Evolutionary conservation across 2,113 vertebrate genomes (phyloP).

Genomic region (Nyctibius bracteatus): DNA sequence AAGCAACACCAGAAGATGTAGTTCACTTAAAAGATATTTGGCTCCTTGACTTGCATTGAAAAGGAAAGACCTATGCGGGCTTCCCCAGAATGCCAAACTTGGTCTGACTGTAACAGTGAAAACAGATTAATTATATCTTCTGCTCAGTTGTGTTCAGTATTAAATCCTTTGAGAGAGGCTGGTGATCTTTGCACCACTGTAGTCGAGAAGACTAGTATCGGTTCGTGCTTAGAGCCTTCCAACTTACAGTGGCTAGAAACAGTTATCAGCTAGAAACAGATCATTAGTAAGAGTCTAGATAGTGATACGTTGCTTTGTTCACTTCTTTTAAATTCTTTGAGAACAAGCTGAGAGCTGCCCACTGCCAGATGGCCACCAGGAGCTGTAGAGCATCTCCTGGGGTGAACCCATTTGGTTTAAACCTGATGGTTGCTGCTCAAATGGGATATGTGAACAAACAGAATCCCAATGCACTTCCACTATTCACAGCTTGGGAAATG

Average conservation of each 20-base stretch:
- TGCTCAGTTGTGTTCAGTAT: background rate
- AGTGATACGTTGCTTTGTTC: fast-evolving
- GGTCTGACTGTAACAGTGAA: background rate
- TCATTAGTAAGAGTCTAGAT: background rate
- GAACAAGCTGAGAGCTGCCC: background rate
- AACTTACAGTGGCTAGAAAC: background rate
- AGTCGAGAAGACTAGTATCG: background rate
- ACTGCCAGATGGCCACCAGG: background rate
- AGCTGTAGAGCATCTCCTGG: background rate
- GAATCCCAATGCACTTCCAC: background rate
- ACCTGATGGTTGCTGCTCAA: background rate
- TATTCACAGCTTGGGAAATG: background rate
- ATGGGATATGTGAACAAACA: background rate
- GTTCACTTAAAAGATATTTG: background rate
- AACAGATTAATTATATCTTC: background rate
- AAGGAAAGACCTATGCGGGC: background rate
- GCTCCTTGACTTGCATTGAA: background rate
- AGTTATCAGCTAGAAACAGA: background rate
- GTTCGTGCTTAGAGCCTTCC: background rate
- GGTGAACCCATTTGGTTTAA: background rate
- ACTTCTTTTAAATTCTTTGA: background rate
- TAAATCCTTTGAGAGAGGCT: background rate
- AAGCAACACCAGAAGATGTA: background rate
- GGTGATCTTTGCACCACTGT: background rate
- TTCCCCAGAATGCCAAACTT: background rate